These are phyloP conservation scores for Cyclopterus lumpus DNA, from an alignment of 2,797 vertebrate genomes.

Conservation along the genomic window DNA sequence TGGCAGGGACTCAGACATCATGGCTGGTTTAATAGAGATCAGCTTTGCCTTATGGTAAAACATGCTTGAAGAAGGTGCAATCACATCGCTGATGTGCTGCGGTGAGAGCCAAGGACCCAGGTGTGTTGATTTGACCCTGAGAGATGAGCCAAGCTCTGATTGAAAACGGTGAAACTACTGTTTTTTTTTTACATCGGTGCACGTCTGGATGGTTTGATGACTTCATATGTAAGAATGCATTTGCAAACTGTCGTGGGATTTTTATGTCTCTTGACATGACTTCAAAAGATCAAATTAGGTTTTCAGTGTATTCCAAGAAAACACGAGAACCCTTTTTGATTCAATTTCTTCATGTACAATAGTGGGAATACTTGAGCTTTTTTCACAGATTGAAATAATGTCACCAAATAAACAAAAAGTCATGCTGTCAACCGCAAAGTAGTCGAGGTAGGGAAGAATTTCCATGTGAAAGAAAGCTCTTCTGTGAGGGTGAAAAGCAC, in stretches of 20 bases:
- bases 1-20: constrained; percentile 10
- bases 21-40: constrained; percentile 37
- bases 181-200: background rate
- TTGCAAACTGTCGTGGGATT: background rate
- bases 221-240: constrained; percentile 5
- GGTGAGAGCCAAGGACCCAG: constrained; percentile 42
- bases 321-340: background rate
- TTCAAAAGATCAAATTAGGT: background rate
- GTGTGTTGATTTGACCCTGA: constrained; percentile 46
- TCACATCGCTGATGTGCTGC: constrained; percentile 25
- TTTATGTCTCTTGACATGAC: background rate
- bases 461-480: constrained; percentile 31
- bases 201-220: constrained; percentile 14
- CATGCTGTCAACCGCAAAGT: constrained; percentile 19
- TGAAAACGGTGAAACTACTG: constrained; percentile 28
- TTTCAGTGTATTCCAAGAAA: background rate
- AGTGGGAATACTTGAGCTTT: background rate
- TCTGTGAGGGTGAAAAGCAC: constrained; percentile 3
- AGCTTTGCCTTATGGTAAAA: constrained; percentile 39
- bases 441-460: constrained; percentile 13
- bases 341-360: background rate
- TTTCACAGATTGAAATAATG: background rate
- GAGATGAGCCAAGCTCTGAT: constrained; percentile 30
- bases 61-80: constrained; percentile 34
- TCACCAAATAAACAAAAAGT: constrained; percentile 13